Conservation (phyloP, 2,797 vertebrate species). For the Ctenochaetus hawaiiensis region DNA sequence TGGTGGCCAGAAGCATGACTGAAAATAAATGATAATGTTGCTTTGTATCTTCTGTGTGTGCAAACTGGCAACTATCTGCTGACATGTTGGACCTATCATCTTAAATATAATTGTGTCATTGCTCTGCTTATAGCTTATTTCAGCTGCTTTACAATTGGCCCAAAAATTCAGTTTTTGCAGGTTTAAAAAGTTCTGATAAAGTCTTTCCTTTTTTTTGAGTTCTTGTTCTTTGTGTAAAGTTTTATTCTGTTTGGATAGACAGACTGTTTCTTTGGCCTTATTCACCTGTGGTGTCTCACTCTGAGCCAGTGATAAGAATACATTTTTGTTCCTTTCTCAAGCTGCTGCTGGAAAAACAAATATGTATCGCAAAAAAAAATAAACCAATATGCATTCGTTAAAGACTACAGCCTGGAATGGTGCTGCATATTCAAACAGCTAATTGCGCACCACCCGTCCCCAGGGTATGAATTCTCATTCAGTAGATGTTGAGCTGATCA, state of each 20-base stretch:
- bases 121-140: not conserved
- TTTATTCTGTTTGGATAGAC: not conserved
- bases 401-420: slow-evolving; percentile 10
- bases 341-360: not conserved
- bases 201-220: not conserved
- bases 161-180: not conserved
- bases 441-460: slow-evolving; percentile 26
- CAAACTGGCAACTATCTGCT: not conserved
- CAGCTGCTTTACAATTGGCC: not conserved
- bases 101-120: not conserved
- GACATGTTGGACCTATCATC: not conserved
- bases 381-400: slow-evolving; percentile 16
- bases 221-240: not conserved
- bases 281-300: not conserved
- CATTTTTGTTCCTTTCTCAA: not conserved
- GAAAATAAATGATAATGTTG: not conserved
- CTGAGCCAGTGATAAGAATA: not conserved
- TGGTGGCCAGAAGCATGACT: not conserved
- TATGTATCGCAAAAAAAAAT: not conserved
- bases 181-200: not conserved
- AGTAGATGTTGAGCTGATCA: slow-evolving; percentile 59
- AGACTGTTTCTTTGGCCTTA: not conserved
- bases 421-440: slow-evolving; percentile 36
- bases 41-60: not conserved
- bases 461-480: slow-evolving; percentile 40